Conservation (phyloP, 2,113 vertebrate genomes). For the Mobula birostris region DNA sequence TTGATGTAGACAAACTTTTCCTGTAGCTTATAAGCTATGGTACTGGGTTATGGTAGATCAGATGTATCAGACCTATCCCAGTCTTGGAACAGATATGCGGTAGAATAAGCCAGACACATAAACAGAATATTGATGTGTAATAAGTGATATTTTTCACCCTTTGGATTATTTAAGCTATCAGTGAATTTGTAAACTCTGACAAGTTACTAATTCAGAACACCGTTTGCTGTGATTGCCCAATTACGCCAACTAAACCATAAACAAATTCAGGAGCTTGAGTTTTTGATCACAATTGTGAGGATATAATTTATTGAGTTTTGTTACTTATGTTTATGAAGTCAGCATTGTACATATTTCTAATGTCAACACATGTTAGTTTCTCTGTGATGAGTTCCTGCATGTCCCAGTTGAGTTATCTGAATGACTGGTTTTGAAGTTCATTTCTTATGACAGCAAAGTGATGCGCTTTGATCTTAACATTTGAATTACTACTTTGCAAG, state of each 20-base stretch:
- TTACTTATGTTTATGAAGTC: background rate
- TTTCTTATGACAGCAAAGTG: background rate
- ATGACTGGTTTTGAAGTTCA: background rate
- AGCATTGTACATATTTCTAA: background rate
- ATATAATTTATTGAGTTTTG: background rate
- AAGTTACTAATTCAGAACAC: background rate
- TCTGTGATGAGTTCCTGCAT: background rate
- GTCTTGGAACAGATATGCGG: background rate
- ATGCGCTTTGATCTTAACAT: background rate
- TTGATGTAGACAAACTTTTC: too few species aligned
- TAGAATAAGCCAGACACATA: background rate
- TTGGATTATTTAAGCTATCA: background rate
- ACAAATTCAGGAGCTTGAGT: background rate
- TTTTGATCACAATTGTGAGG: background rate
- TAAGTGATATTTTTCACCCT: background rate
- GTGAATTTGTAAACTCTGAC: background rate
- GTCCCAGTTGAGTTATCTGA: background rate
- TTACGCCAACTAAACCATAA: background rate
- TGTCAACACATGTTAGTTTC: background rate
- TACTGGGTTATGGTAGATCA: too few species aligned
- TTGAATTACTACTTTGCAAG: background rate
- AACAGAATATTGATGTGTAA: background rate
- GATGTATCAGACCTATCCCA: too few species aligned
- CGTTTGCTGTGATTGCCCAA: background rate
- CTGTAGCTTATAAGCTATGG: too few species aligned